phyloP scores from a whole-genome alignment of 1,140 invertebrate species.

The Notospermus geniculatus region DNA sequence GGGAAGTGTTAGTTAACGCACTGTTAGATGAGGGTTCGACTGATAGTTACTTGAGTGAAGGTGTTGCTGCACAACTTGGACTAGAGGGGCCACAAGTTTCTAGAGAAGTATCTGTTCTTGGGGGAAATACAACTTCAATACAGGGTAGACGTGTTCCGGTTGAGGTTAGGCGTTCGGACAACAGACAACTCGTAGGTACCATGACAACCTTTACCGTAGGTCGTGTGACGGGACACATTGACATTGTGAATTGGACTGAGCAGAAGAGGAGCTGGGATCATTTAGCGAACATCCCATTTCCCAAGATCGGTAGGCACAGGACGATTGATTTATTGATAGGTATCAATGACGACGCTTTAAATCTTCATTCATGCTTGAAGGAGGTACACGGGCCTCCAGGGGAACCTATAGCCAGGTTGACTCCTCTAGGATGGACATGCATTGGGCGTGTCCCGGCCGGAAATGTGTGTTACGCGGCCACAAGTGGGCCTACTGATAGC shows the following conservation, averaged over 20 bases:
- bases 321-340: slow-evolving; percentile 3
- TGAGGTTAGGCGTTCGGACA: background rate
- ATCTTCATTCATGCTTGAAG: background rate
- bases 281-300: background rate
- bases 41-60: slow-evolving; percentile 3
- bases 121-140: background rate
- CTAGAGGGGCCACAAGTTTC: background rate
- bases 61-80: background rate
- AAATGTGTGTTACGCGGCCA: background rate
- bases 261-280: background rate
- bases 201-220: background rate
- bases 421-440: slow-evolving; percentile 22
- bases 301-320: background rate
- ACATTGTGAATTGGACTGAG: background rate
- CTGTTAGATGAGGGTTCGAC: background rate
- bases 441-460: slow-evolving; percentile 2
- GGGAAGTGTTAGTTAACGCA: background rate
- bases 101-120: background rate
- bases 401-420: slow-evolving; percentile 13
- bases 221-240: background rate
- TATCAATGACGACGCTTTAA: background rate
- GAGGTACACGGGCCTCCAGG: slow-evolving; percentile 5
- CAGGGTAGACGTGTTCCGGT: background rate
- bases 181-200: background rate
- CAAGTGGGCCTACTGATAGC: background rate